Base-by-base conservation (phyloP, 1,140 invertebrate genomes). In the Drosophila suzukii region DNA sequence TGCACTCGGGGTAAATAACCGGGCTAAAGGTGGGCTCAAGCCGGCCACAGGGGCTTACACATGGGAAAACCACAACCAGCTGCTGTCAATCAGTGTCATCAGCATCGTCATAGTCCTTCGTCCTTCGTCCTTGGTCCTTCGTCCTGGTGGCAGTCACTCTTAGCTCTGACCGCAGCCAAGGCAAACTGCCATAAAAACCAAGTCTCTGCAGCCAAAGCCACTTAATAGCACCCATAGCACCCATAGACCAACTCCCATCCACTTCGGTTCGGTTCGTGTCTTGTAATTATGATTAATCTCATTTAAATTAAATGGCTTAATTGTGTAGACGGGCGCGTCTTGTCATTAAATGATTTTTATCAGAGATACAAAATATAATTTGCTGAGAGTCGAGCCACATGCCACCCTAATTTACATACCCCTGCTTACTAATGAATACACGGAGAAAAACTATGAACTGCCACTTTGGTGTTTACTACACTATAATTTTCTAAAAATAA, bases 271-370 rank as follows among this genome's bases (percentile, higher is more conserved):
- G 77, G 47, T 79, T 76, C 56, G 47, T 61, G 84, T 77, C 79
- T 88, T 68, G 79, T 89, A 89, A 89, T 89, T 89, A 89, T 89
- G 84, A 89, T 89, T 89, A 89, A 89, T 89, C 84, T 89, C 84
- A 89, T 89, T 89, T 84, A 89, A 89, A 89, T 89, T 80, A 90
- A 89, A 89, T 89, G 84, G 74, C 80, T 84, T 89, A 89, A 89
- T 89, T 89, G 84, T 75, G 76, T 65, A 66, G 67, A 54, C 62
- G 39, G 56, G 53, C 67, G 80, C 77, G 77, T 81, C 70, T 81
- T 89, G 80, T 90, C 85, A 89, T 89, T 89, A 89, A 89, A 89
- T 89, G 84, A 89, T 89, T 89, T 89, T 89, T 89, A 89, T 89
- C 84, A 89, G 66, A 67, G 49, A 67, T 59, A 80, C 72, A 72